Percentiles rank a stretch among this genome's conserved stretches.
Evolutionary conservation across 2,113 vertebrate species (phyloP).

Genomic region (Pelodiscus sinensis): DNA sequence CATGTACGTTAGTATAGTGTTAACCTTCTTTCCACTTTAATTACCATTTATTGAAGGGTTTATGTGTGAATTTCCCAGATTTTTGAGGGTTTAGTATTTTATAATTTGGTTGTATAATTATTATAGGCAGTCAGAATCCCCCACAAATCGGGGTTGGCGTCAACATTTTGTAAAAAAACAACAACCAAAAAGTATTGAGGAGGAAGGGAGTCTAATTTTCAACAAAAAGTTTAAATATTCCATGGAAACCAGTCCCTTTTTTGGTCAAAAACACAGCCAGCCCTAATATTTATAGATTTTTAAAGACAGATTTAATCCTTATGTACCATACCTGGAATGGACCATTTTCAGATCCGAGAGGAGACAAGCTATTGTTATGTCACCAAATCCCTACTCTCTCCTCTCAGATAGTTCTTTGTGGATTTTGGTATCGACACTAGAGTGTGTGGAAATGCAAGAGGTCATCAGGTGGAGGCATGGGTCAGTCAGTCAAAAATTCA

Average conservation of each 20-base stretch:
- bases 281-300: not conserved
- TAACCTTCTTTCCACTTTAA: not conserved
- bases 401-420: not conserved
- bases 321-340: not conserved
- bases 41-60: not conserved
- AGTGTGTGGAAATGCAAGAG: not conserved
- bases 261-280: not conserved
- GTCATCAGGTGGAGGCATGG: not conserved
- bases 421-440: not conserved
- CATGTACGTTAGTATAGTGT: fast-evolving
- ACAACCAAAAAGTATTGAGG: not conserved
- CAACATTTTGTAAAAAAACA: not conserved
- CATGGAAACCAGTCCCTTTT: fast-evolving
- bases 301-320: not conserved
- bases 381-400: not conserved
- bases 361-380: not conserved
- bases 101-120: not conserved
- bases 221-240: not conserved
- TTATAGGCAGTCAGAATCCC: not conserved
- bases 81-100: not conserved
- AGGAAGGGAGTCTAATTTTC: fast-evolving
- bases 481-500: slow-evolving; percentile 14
- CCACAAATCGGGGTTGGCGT: fast-evolving
- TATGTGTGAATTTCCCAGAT: fast-evolving
- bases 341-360: not conserved